phyloP scores from a whole-genome alignment of 2,797 vertebrate species.

The Ceryle rudis region DNA sequence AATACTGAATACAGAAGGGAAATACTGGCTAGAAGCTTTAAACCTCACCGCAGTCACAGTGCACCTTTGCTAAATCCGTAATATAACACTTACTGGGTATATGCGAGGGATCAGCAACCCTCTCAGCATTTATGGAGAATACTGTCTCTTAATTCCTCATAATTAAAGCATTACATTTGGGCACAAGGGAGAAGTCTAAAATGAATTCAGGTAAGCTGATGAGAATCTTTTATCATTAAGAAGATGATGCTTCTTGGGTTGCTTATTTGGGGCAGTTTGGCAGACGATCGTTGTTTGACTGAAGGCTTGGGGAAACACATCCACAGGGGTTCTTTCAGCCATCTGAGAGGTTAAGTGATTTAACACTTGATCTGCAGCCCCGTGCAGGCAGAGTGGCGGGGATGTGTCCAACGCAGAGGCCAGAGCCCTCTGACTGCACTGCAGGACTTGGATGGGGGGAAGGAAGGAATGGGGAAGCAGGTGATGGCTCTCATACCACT shows the following conservation, averaged over 20 bases:
- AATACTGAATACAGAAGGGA: not conserved
- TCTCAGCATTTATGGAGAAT: not conserved
- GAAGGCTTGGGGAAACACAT: not conserved
- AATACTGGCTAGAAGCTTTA: not conserved
- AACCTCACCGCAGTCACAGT: not conserved
- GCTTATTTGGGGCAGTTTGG: not conserved
- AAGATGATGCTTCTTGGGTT: not conserved
- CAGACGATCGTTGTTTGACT: not conserved
- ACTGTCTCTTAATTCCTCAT: not conserved
- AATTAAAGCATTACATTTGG: not conserved
- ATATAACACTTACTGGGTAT: not conserved
- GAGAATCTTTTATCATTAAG: not conserved
- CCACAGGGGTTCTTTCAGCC: not conserved
- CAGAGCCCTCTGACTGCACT: accelerated
- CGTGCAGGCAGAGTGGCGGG: accelerated
- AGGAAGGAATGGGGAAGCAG: not conserved
- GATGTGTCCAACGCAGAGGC: not conserved
- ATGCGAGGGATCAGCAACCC: not conserved
- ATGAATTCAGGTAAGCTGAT: not conserved
- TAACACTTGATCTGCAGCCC: not conserved
- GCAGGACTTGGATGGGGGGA: not conserved
- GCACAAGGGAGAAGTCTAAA: not conserved
- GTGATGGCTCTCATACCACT: accelerated
- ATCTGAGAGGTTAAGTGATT: not conserved
- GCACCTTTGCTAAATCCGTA: not conserved